Conservation (phyloP, 2,888 invertebrate genomes). For the Periphyllus acericola region DNA sequence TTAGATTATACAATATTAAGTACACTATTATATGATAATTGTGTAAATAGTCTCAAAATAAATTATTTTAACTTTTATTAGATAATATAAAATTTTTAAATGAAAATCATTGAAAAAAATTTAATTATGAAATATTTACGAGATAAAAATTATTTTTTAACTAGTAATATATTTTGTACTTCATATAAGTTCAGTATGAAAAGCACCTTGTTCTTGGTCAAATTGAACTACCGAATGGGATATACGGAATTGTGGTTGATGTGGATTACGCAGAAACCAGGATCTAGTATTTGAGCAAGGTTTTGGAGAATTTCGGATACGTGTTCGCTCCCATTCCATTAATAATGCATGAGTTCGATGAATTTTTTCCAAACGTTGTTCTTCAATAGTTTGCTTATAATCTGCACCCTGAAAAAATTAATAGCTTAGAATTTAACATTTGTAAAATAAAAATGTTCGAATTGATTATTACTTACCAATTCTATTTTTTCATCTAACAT, state of each 20-base stretch:
- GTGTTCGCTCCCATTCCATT: slow-evolving; percentile 57
- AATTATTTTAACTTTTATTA: slow-evolving; percentile 21
- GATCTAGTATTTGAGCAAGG: slow-evolving; percentile 46
- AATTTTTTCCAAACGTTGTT: slow-evolving; percentile 57
- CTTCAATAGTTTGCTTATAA: slow-evolving; percentile 56
- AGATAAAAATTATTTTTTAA: slow-evolving; percentile 1
- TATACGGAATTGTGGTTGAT: slow-evolving; percentile 62
- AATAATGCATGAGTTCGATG: slow-evolving; percentile 51
- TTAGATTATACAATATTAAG: neutral
- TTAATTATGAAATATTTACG: neutral
- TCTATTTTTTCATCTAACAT: slow-evolving; percentile 93
- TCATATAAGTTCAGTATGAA: slow-evolving; percentile 64
- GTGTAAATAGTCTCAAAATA: neutral
- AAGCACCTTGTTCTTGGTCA: slow-evolving; percentile 64
- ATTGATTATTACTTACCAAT: slow-evolving; percentile 74
- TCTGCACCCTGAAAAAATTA: slow-evolving; percentile 40
- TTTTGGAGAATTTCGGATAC: slow-evolving; percentile 49
- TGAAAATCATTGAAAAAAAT: slow-evolving; percentile 12
- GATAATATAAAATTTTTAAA: neutral
- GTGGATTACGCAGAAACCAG: slow-evolving; percentile 11
- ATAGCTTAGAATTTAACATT: neutral
- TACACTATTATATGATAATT: neutral
- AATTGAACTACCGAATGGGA: slow-evolving; percentile 65
- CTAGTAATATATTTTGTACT: slow-evolving; percentile 33
- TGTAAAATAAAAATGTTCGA: slow-evolving; percentile 64